Evolutionary conservation across 2,113 vertebrate genomes (phyloP).

Genomic region (Stercorarius parasiticus): DNA sequence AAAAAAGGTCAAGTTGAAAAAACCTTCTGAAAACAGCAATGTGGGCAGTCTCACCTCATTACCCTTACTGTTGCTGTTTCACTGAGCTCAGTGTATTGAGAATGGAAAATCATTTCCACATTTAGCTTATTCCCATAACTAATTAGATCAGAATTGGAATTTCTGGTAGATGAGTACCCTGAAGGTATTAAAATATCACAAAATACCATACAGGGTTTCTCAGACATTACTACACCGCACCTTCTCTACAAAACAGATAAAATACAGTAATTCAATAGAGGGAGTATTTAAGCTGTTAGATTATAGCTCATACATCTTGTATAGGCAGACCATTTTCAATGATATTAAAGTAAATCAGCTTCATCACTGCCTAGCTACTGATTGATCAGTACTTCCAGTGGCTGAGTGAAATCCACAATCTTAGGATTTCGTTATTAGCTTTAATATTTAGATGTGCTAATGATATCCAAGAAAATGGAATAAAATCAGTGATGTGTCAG

Average conservation of each 20-base stretch:
- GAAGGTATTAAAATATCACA: conserved; percentile 26
- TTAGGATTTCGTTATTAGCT: not conserved
- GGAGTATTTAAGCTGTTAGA: not conserved
- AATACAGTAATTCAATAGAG: not conserved
- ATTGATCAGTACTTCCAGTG: not conserved
- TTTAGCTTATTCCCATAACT: conserved; percentile 34
- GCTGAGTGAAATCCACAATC: not conserved
- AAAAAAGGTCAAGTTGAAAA: not conserved
- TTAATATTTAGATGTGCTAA: not conserved
- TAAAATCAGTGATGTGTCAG: not conserved
- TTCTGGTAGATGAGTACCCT: not conserved
- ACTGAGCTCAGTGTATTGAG: not conserved
- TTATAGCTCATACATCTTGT: not conserved
- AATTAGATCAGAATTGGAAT: conserved; percentile 41
- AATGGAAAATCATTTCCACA: conserved; percentile 28
- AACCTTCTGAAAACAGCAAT: not conserved
- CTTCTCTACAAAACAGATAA: not conserved
- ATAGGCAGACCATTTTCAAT: not conserved
- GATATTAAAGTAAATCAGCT: not conserved
- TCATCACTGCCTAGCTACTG: not conserved
- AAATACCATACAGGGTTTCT: not conserved
- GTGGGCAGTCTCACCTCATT: conserved; percentile 8
- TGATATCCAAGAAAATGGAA: not conserved
- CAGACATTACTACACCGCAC: not conserved
- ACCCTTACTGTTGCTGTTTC: conserved; percentile 1